Conservation (phyloP, 2,888 invertebrate genomes). For the Phalangium opilio region DNA sequence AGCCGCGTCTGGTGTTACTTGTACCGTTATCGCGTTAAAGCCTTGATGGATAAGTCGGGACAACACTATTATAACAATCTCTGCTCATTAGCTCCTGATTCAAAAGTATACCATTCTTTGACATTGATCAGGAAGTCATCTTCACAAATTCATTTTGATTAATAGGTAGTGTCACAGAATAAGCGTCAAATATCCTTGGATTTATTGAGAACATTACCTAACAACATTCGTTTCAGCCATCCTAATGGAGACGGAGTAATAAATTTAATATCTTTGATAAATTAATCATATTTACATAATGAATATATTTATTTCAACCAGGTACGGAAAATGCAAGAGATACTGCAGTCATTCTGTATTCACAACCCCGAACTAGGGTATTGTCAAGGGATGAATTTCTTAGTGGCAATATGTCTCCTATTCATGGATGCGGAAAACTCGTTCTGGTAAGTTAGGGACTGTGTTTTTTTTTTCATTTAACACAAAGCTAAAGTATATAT, state of each 20-base stretch:
- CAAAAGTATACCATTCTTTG: conserved; percentile 28
- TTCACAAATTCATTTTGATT: no score
- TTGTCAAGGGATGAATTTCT: conserved; percentile 41
- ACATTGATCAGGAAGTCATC: no score
- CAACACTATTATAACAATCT: conserved; percentile 34
- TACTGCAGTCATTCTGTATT: conserved; percentile 37
- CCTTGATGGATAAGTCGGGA: conserved; percentile 34
- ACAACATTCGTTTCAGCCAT: conserved; percentile 36
- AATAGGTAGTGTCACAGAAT: conserved; percentile 34
- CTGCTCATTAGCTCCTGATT: conserved; percentile 35
- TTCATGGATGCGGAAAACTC: conserved; percentile 39
- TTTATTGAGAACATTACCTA: conserved; percentile 39
- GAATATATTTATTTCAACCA: conserved; percentile 19
- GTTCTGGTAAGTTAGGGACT: conserved; percentile 33
- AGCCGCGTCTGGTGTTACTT: conserved; percentile 34
- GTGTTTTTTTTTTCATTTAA: neutral
- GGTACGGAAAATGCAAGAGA: conserved; percentile 37
- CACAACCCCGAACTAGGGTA: conserved; percentile 38
- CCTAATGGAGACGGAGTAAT: conserved; percentile 36
- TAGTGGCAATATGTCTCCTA: conserved; percentile 36
- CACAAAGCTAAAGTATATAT: neutral
- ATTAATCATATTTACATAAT: conserved; percentile 2
- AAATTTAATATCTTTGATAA: conserved; percentile 1
- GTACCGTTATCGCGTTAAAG: conserved; percentile 37
- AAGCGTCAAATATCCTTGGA: conserved; percentile 39